Evolutionary conservation across 2,888 invertebrate genomes (phyloP).

Genomic region (Eurois occulta): DNA sequence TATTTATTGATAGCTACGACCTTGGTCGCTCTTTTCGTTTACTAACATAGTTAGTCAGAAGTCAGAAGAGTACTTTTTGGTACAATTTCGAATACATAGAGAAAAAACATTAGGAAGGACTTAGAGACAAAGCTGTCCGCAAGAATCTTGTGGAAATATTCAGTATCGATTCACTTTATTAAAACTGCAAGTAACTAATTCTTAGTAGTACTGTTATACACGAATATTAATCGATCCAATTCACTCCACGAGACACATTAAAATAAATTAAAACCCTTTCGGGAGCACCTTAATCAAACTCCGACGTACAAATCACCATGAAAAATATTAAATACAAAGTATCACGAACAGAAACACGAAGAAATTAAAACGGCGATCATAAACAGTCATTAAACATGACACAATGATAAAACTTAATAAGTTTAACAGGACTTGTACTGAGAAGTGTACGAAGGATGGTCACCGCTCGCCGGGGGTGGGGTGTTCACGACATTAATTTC

Average conservation of each 20-base stretch:
- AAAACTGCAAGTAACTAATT: slow-evolving; percentile 5
- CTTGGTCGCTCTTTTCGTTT: neutral
- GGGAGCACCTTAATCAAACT: slow-evolving; percentile 53
- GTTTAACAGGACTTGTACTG: slow-evolving; percentile 70
- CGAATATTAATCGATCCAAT: slow-evolving; percentile 44
- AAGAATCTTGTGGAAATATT: neutral
- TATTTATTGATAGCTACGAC: neutral
- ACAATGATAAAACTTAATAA: slow-evolving; percentile 77
- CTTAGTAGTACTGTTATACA: slow-evolving; percentile 19
- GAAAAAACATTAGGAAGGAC: neutral
- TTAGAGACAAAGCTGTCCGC: neutral
- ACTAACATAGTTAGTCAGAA: neutral
- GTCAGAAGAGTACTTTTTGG: neutral
- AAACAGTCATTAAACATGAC: slow-evolving; percentile 76
- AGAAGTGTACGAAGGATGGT: slow-evolving; percentile 73
- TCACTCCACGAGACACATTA: slow-evolving; percentile 45
- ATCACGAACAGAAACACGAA: slow-evolving; percentile 57
- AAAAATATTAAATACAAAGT: slow-evolving; percentile 63
- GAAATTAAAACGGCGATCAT: slow-evolving; percentile 69
- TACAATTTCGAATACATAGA: neutral
- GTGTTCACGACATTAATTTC: slow-evolving; percentile 94
- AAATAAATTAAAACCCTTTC: slow-evolving; percentile 54
- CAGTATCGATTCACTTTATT: neutral
- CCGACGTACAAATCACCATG: slow-evolving; percentile 51
- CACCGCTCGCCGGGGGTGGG: slow-evolving; percentile 88